Conservation (phyloP, 2,797 vertebrate genomes). For the Yasuhikotakia modesta region DNA sequence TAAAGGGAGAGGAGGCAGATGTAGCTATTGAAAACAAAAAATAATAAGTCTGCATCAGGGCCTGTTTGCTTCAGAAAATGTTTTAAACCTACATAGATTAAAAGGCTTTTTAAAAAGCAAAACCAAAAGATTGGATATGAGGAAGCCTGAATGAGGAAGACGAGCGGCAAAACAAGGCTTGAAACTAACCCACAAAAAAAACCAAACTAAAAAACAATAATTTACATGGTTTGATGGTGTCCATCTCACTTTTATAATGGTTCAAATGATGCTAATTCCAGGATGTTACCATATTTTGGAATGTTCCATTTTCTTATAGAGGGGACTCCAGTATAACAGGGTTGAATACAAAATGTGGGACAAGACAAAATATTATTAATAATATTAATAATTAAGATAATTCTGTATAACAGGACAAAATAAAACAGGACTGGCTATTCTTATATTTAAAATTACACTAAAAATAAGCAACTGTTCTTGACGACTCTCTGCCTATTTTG, state of each 20-base stretch:
- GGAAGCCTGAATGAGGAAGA: constrained; percentile 58
- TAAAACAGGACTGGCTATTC: too few relatives aligned
- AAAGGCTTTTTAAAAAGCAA: constrained; percentile 70
- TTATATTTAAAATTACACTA: too few relatives aligned
- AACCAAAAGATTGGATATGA: constrained; percentile 72
- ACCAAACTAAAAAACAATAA: too few relatives aligned
- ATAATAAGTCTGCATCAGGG: not conserved
- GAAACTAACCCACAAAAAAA: not conserved
- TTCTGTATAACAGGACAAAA: too few relatives aligned
- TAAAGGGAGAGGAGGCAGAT: not conserved
- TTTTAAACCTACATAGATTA: constrained; percentile 54
- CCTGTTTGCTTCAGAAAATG: constrained; percentile 63
- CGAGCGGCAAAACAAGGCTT: not conserved
- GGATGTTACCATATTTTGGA: not conserved
- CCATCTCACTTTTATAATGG: not conserved
- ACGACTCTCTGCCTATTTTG: too few relatives aligned
- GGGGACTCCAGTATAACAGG: too few relatives aligned
- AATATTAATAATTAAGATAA: too few relatives aligned
- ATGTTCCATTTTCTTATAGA: not conserved
- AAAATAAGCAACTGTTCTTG: not conserved
- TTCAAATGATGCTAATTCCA: not conserved
- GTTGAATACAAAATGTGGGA: too few relatives aligned
- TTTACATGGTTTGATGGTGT: not conserved
- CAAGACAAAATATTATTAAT: too few relatives aligned
- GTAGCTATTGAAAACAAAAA: not conserved